Base-by-base conservation (phyloP, 1,140 invertebrate species). In the Chironomus tepperi region DNA sequence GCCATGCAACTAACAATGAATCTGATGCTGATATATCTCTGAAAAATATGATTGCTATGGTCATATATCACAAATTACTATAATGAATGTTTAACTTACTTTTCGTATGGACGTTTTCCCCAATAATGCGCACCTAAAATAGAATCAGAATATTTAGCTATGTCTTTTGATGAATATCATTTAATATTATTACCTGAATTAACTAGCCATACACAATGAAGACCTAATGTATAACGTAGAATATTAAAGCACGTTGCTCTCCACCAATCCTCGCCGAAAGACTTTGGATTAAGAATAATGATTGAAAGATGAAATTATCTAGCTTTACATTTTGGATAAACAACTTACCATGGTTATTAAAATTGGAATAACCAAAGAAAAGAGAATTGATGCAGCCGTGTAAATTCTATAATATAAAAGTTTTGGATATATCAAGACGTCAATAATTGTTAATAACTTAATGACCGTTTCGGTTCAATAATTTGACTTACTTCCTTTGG, bases 201-300 rank as follows among this genome's bases (percentile, higher is more conserved):
- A 3, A 98, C 95, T 76, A 91, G 89, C 87, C 95, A 98, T 0
- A 95, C 97, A 76, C 93, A 90, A 80, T 98, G 95, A 0, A 98
- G 85, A 0, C 90, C 93, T 42, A 90, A 84, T 70, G 88, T 89
- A 81, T 96, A 98, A 34, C 96, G 86, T 74, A 91, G 86, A 73
- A 92, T 93, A 76, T 90, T 90, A 2, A 97, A 87, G 83, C 93
- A 92, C 79, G 94, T 95, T 2, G 93, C 90, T 77, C 88, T 89
- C 82, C 88, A 87, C 3, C 92, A 77, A 6, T 84, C 85, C 83
- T 98, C 96, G 43, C 88, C 85, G 95, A 95, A 98, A 76, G 89
- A 89, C 78, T 91, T 90, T n/a, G n/a, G n/a, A n/a, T n/a, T 75
- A 88, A 89, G 0, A 96, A 95, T 75, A 97, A 47, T 47, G 2